Conservation (phyloP, 64 coral and sea anemone species). For the Stylophora pistillata region DNA sequence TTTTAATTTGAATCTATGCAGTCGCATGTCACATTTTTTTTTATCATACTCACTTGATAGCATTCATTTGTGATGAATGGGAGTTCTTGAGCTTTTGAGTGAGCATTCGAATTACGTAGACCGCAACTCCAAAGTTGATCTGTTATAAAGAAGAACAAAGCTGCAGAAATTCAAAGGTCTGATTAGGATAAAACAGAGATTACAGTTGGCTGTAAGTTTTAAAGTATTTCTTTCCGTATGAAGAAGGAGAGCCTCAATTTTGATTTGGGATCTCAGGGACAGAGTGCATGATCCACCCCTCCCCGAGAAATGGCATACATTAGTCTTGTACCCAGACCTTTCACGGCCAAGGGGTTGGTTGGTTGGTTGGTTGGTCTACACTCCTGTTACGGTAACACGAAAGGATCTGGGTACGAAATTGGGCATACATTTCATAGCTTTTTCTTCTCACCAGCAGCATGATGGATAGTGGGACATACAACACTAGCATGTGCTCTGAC, state of each 20-base stretch:
- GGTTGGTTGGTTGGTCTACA: no score
- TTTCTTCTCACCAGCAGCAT: slow-evolving; percentile 52
- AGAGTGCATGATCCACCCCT: no score
- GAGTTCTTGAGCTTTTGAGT: slow-evolving; percentile 28
- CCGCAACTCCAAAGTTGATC: slow-evolving; percentile 56
- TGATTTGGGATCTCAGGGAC: background rate
- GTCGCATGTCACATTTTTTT: no score
- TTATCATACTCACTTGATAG: slow-evolving; percentile 37
- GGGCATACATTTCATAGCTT: no score
- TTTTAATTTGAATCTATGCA: no score
- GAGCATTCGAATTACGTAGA: slow-evolving; percentile 50
- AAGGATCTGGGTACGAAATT: no score
- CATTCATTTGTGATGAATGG: background rate
- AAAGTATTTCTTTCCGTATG: background rate
- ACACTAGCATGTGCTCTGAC: slow-evolving; percentile 37
- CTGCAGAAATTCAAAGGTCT: background rate
- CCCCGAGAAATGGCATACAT: no score
- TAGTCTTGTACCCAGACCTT: no score
- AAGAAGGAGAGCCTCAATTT: background rate
- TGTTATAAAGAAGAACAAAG: background rate
- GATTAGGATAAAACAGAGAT: no score
- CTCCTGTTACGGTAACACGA: no score
- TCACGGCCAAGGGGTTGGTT: no score
- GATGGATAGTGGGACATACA: slow-evolving; percentile 61
- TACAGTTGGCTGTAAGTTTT: no score